These are phyloP conservation scores for Platichthys flesus DNA, from an alignment of 2,113 vertebrate species.

Conservation along the genomic window DNA sequence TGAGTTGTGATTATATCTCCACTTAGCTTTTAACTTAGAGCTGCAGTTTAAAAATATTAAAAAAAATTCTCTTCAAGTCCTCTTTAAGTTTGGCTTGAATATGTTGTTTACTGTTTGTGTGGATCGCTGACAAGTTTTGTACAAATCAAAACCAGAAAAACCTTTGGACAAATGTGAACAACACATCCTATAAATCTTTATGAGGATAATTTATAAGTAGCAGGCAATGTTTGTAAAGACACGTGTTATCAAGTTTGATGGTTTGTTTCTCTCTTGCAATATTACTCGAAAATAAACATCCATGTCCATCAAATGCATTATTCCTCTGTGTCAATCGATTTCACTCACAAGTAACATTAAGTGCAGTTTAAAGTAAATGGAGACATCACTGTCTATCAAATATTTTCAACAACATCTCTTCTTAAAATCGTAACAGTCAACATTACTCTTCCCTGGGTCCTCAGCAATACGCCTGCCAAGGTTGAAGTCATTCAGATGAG, in stretches of 20 bases:
- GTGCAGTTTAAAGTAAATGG: background rate
- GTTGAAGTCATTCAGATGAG: background rate
- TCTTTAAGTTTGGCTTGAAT: background rate
- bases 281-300: background rate
- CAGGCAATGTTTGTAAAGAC: conserved; percentile 12
- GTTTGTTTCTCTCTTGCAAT: background rate
- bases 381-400: no score
- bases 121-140: conserved; percentile 9
- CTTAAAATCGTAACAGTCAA: background rate
- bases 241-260: background rate
- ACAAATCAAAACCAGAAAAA: conserved; percentile 14
- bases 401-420: no score
- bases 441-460: background rate
- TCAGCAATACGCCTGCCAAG: background rate
- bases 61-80: no score
- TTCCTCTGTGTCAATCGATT: conserved; percentile 3
- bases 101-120: background rate
- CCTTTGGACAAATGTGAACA: conserved; percentile 16
- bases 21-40: no score
- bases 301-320: background rate
- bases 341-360: background rate
- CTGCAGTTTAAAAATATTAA: no score
- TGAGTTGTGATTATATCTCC: background rate
- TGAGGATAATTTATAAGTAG: conserved; percentile 12
- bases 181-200: conserved; percentile 1